phyloP scores from a whole-genome alignment of 1,140 invertebrate genomes.

The Drosophila leontia region DNA sequence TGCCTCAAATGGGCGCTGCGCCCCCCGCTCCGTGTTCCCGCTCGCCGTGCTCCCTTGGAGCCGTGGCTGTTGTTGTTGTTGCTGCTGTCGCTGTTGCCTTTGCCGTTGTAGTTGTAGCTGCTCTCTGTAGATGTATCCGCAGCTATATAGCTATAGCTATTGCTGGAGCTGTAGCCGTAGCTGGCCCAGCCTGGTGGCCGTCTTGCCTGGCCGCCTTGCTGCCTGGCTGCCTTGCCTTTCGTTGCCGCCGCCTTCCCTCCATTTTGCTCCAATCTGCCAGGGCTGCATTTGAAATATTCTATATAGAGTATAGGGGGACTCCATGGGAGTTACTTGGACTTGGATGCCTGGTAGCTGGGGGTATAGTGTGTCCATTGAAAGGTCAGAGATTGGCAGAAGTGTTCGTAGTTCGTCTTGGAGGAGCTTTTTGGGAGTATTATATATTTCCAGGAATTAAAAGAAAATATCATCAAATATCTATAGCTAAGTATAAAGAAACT shows the following conservation, averaged over 20 bases:
- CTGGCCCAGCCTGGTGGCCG: conserved; percentile 40
- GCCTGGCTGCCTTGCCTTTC: conserved; percentile 32
- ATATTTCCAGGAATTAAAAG: no score
- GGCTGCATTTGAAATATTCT: conserved; percentile 32
- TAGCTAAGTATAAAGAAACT: accelerated
- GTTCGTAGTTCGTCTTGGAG: no score
- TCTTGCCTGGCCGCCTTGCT: conserved; percentile 66
- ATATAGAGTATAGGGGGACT: not conserved
- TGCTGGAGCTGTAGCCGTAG: conserved; percentile 54
- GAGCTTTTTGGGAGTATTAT: not conserved
- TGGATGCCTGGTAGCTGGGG: not conserved
- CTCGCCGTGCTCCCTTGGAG: conserved; percentile 46
- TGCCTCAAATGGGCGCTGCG: conserved; percentile 81
- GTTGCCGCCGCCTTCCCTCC: conserved; percentile 47
- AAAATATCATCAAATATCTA: not conserved
- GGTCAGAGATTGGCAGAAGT: not conserved
- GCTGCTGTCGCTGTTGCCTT: conserved; percentile 15
- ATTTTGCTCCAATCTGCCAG: conserved; percentile 45
- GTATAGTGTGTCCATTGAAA: no score
- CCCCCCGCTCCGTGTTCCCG: conserved; percentile 48
- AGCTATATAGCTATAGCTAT: conserved; percentile 57
- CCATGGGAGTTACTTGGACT: not conserved
- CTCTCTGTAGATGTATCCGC: conserved; percentile 39
- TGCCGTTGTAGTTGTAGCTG: conserved; percentile 42
- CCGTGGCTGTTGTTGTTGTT: conserved; percentile 41